A percentile compares a stretch with the other conserved stretches of the same genome.
Conservation (phyloP, 2,113 vertebrate genomes). For the Procavia capensis region DNA sequence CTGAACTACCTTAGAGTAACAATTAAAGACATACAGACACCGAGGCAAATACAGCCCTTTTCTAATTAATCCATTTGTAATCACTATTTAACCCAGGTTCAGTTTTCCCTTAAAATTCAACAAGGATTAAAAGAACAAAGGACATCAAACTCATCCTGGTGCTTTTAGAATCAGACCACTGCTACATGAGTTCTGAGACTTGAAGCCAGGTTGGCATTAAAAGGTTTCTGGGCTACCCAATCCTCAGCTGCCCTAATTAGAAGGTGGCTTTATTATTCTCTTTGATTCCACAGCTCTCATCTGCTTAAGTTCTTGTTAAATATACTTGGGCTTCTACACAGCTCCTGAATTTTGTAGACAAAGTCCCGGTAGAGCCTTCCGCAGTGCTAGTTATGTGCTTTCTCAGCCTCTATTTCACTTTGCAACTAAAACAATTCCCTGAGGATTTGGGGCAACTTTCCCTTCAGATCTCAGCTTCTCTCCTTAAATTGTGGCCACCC, state of each 20-base stretch:
- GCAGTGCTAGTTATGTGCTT: rapidly evolving
- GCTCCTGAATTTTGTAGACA: not conserved
- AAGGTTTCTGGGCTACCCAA: not conserved
- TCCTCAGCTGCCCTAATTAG: not conserved
- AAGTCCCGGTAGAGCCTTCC: not conserved
- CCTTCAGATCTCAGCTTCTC: not conserved
- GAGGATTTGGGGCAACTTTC: not conserved
- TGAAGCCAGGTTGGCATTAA: not conserved
- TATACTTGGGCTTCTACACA: not conserved
- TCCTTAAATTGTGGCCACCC: not conserved
- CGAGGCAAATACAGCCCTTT: not conserved
- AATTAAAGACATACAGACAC: not conserved
- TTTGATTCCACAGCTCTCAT: not conserved
- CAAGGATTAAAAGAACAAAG: not conserved
- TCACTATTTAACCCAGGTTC: not conserved
- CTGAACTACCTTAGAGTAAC: not conserved
- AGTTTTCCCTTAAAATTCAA: not conserved
- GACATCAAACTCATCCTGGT: not conserved
- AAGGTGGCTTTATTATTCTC: not conserved
- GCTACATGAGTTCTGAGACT: not conserved
- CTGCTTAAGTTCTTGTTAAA: not conserved
- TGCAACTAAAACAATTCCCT: not conserved
- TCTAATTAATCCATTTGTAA: not conserved
- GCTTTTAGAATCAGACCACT: not conserved
- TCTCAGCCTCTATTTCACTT: not conserved